Conservation (phyloP, 2,797 vertebrate species). For the Ctenopoma multispine region DNA sequence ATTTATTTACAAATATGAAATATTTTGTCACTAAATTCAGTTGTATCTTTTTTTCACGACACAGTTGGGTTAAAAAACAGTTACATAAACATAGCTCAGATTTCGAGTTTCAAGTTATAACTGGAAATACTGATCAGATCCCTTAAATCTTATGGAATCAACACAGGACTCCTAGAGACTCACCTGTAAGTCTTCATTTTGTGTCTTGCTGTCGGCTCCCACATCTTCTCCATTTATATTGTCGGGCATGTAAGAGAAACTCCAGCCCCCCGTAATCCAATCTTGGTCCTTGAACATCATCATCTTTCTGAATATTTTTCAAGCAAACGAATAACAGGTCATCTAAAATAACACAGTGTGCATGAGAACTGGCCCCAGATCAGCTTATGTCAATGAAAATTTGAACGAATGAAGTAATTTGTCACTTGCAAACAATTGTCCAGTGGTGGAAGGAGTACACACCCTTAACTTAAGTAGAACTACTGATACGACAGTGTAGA, state of each 20-base stretch:
- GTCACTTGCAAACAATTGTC: neutral
- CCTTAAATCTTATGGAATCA: no score
- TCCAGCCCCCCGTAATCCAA: conserved; percentile 65
- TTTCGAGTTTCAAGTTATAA: no score
- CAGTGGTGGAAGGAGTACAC: no score
- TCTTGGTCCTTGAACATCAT: conserved; percentile 39
- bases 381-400: neutral
- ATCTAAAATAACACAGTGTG: neutral
- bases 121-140: no score
- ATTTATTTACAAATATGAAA: no score
- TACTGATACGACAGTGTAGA: no score
- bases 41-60: no score
- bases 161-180: conserved; percentile 24
- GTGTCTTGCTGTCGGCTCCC: conserved; percentile 1
- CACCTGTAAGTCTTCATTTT: conserved; percentile 67
- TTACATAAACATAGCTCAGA: no score
- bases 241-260: conserved; percentile 61
- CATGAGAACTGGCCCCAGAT: neutral
- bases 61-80: no score
- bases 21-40: neutral
- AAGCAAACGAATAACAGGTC: conserved; percentile 3
- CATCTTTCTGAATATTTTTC: conserved; percentile 5
- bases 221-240: conserved; percentile 74
- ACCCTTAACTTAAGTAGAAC: no score
- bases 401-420: neutral